Base-by-base conservation (phyloP, 2,888 invertebrate genomes). In the Pristionchus entomophagus region DNA sequence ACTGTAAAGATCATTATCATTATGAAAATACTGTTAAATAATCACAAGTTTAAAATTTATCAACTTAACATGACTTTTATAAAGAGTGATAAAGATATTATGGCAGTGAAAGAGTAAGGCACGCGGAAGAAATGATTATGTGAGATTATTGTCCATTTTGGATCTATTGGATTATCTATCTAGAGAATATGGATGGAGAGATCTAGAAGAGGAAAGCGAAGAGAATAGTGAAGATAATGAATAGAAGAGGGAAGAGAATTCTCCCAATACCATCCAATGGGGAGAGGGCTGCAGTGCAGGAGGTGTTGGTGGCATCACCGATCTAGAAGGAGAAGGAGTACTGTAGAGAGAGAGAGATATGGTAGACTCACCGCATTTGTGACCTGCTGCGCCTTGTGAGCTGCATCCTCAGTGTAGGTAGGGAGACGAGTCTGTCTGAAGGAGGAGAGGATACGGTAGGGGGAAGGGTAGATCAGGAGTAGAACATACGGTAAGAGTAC, bases 181-280 rank as follows among this genome's bases (percentile, higher is more conserved):
- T 69, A 69, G 22, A 14, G 38, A 0, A 45, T 19, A n/a, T 35
- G 35, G 22, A n/a, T 4, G n/a, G 29, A 77, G n/a, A 32, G 22
- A 53, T 41, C 85, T 86, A 91, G 84, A 89, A 86, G 38, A 90
- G 86, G 62, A 93, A 88, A 84, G 92, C 87, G 62, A 93, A 89
- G 38, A 93, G 86, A 35, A 92, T 86, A 56, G 90, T 56, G 86
- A 90, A 91, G 51, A 93, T 85, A 53, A 91, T 53, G 86, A 92
- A 91, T 45, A 91, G 85, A 49, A 92, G 49, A 19, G 93, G 93
- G 88, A 93, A 93, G 32, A 90, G 86, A 14, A 93, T 81, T 49
- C 93, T 88, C n/a, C 92, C 89, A 80, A 93, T 87, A 29, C 91
- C 78, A 86, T 93, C 93, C 41, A 93, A 82, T 69, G 90, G 91